phyloP scores from a whole-genome alignment of 1,140 invertebrate species.

The Thereuonema tuberculata region DNA sequence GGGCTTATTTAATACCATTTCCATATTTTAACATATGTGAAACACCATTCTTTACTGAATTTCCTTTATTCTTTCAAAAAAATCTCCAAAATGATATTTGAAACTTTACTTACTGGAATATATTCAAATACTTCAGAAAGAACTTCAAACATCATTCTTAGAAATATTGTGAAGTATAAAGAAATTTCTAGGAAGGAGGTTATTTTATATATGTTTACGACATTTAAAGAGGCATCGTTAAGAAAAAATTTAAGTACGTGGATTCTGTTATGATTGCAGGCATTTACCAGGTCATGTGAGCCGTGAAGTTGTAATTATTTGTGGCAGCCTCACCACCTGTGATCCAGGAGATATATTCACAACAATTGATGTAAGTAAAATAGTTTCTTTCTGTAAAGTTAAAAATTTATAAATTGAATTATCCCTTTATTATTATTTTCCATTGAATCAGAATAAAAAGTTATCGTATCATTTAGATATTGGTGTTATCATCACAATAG shows the following conservation, averaged over 20 bases:
- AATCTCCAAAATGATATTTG: too few species aligned
- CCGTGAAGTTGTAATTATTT: constrained; percentile 49
- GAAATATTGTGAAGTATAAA: not conserved
- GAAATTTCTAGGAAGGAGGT: too few species aligned
- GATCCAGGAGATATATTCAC: constrained; percentile 84
- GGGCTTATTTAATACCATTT: too few species aligned
- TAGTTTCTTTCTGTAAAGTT: constrained; percentile 10
- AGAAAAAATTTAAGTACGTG: too few species aligned
- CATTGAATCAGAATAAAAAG: constrained; percentile 13
- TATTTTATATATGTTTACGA: too few species aligned
- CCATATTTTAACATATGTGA: too few species aligned
- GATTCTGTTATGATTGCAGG: constrained; percentile 31
- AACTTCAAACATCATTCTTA: not conserved
- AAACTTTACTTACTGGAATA: too few species aligned
- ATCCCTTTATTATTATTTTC: constrained; percentile 10
- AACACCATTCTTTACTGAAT: too few species aligned
- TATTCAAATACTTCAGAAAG: not conserved
- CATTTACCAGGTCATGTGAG: constrained; percentile 85
- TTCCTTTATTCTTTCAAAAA: too few species aligned
- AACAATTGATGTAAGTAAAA: constrained; percentile 56
- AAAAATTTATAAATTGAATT: not conserved
- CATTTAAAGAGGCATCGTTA: too few species aligned
- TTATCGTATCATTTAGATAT: constrained; percentile 10
- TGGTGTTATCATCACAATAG: too few species aligned
- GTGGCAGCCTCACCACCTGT: constrained; percentile 89